These are phyloP conservation scores for Drosophila sturtevanti DNA, from an alignment of 1,140 invertebrate genomes.

Conservation along the genomic window DNA sequence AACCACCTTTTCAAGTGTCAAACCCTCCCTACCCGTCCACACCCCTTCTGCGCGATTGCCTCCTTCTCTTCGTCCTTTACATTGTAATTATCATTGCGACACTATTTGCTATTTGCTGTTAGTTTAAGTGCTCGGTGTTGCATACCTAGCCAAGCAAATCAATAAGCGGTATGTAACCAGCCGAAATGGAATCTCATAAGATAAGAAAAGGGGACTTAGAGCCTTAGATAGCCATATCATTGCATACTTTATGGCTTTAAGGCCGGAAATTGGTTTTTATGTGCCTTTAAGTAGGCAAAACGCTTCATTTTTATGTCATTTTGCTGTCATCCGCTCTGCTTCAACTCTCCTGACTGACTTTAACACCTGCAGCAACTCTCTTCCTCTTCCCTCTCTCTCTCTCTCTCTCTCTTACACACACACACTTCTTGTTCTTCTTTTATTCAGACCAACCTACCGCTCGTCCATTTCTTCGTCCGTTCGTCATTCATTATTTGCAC, in stretches of 20 bases:
- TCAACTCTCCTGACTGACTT: slow-evolving; percentile 12
- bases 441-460: too few relatives aligned
- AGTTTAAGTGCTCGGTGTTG: slow-evolving; percentile 66
- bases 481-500: slow-evolving; percentile 78
- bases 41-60: neutral
- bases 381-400: neutral
- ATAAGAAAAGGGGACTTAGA: neutral
- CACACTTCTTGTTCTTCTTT: too few relatives aligned
- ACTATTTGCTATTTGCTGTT: slow-evolving; percentile 80
- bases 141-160: slow-evolving; percentile 52
- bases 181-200: neutral
- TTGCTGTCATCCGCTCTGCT: slow-evolving; percentile 38
- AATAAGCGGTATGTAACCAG: slow-evolving; percentile 51
- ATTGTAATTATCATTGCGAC: slow-evolving; percentile 79
- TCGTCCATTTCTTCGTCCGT: slow-evolving; percentile 38
- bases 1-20: neutral
- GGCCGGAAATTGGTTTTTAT: slow-evolving; percentile 73
- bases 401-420: neutral
- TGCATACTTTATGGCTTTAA: slow-evolving; percentile 70
- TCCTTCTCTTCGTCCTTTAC: slow-evolving; percentile 6
- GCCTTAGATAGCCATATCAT: slow-evolving; percentile 37
- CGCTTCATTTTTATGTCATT: slow-evolving; percentile 80
- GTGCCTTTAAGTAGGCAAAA: slow-evolving; percentile 78
- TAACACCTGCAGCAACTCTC: slow-evolving; percentile 1
- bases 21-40: too few relatives aligned